Evolutionary conservation across 2,888 invertebrate species (phyloP), one percentile per base, ranked within the genome.

Genomic region (Phymatocera aterrima): DNA sequence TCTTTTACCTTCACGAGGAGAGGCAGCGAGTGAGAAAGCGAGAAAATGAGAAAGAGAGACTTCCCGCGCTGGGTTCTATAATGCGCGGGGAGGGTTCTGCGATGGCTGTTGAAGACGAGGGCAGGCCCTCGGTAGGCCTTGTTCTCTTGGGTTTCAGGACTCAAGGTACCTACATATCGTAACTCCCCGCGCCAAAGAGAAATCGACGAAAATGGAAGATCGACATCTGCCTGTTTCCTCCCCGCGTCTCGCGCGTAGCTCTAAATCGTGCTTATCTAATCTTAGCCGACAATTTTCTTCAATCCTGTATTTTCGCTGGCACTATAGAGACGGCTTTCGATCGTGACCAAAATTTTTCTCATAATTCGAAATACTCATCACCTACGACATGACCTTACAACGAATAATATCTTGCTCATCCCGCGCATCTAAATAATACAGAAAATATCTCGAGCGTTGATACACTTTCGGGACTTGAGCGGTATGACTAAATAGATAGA

Each of bases 171-270:
- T 24, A 57, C n/a, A n/a, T n/a, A n/a, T n/a, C n/a, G n/a, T 57
- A 28, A 18, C 21, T 24, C 54, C 24, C 8, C 24, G 21, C 72
- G 70, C 31, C 48, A 72, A 48, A 15, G 43, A 51, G 51, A 51
- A 72, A 72, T 51, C 72, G 34, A 51, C 72, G 48, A 72, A 72
- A 72, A 72, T 72, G 72, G 72, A 72, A 72, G 72, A 72, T 72
- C 72, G 72, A 51, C 72, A 51, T 72, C 72, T 51, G 34, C 34
- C 31, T 15, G 15, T 34, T 34, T 43, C n/a, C 68, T 15, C 18
- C 46, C 43, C 51, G 12, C 72, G 18, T 64, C n/a, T n/a, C n/a
- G n/a, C n/a, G n/a, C n/a, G n/a, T n/a, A n/a, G n/a, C n/a, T n/a
- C n/a, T n/a, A n/a, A n/a, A n/a, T n/a, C n/a, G n/a, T n/a, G n/a